Conservation (phyloP, 2,888 invertebrate genomes). For the Endotricha flammealis region DNA sequence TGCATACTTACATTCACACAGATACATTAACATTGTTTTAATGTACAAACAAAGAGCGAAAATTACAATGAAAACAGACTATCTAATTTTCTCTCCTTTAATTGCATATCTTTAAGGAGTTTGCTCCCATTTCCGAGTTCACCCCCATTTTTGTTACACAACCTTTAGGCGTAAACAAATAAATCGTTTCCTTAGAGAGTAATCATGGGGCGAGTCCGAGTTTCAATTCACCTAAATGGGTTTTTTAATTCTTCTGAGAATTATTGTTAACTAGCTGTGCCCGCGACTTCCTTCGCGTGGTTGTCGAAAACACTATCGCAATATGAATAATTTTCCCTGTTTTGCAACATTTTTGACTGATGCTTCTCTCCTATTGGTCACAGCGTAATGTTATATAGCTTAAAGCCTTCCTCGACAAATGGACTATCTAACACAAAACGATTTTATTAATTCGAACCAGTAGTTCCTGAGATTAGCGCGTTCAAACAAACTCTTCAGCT, state of each 20-base stretch:
- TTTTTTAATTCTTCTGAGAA: conserved; percentile 2
- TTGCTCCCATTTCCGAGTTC: conserved; percentile 12
- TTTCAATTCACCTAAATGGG: conserved; percentile 1
- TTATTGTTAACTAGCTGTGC: no score
- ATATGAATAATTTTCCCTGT: no score
- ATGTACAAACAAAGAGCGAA: not conserved
- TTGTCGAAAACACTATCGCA: no score
- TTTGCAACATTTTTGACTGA: no score
- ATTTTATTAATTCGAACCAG: no score
- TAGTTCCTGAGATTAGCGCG: no score
- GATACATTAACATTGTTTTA: not conserved
- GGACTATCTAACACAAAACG: no score
- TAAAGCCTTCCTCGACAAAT: no score
- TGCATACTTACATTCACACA: not conserved
- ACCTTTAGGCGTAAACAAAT: conserved; percentile 19
- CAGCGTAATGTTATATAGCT: no score
- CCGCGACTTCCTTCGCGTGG: no score
- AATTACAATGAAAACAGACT: conserved; percentile 3
- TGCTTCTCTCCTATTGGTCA: no score
- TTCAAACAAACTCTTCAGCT: no score
- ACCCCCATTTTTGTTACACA: conserved; percentile 15
- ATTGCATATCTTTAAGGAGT: conserved; percentile 16
- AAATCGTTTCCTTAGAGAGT: conserved; percentile 13
- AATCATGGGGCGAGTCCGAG: not conserved
- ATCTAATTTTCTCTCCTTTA: conserved; percentile 17